Conservation (phyloP, 2,113 vertebrate genomes). For the Trichomycterus rosablanca region DNA sequence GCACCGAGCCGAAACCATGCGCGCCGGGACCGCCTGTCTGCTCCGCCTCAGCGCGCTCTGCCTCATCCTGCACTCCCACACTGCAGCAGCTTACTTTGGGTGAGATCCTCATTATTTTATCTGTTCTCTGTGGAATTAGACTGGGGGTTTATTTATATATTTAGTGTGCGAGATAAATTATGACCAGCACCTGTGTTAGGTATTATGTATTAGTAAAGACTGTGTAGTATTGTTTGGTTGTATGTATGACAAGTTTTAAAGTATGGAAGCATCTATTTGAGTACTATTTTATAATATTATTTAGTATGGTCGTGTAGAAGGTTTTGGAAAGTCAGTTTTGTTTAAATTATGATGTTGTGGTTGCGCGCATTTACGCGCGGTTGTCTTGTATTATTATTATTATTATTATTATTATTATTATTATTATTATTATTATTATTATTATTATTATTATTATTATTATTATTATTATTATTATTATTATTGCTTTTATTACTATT, state of each 20-base stretch:
- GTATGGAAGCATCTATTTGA: too few species aligned
- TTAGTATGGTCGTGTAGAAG: too few species aligned
- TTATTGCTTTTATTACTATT: neutral
- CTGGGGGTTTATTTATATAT: neutral
- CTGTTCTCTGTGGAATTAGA: neutral
- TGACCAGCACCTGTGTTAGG: too few species aligned
- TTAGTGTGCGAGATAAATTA: too few species aligned
- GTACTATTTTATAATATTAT: too few species aligned
- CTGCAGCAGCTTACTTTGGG: slow-evolving; percentile 89
- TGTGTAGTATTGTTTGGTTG: too few species aligned
- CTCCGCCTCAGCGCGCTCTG: slow-evolving; percentile 72
- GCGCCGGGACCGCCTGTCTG: slow-evolving; percentile 74
- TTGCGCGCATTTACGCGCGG: slow-evolving; percentile 23
- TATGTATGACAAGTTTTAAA: too few species aligned
- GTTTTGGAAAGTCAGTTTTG: neutral
- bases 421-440: too few species aligned
- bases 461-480: neutral
- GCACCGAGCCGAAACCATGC: slow-evolving; percentile 80
- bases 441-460: neutral
- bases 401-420: too few species aligned
- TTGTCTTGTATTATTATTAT: neutral
- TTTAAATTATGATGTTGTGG: neutral
- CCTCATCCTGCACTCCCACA: slow-evolving; percentile 72
- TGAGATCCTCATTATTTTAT: slow-evolving; percentile 62
- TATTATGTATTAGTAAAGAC: too few species aligned